phyloP scores from a whole-genome alignment of 2,113 vertebrate species.

The Ornithorhynchus anatinus region DNA sequence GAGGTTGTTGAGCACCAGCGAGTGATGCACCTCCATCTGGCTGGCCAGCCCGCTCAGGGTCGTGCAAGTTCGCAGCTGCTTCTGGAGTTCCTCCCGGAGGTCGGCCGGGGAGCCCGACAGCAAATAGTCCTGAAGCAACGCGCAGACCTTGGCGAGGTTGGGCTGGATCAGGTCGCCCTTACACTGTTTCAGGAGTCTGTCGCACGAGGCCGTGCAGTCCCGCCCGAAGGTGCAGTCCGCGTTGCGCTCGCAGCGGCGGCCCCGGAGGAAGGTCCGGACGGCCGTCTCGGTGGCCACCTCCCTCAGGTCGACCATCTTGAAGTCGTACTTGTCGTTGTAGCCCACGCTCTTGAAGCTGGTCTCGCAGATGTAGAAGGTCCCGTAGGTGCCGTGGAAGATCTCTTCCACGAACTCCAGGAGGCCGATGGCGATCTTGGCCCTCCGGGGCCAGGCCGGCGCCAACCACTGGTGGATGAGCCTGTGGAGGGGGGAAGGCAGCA shows the following conservation, averaged over 20 bases:
- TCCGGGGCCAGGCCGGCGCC: slow-evolving; percentile 88
- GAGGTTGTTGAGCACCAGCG: slow-evolving; percentile 94
- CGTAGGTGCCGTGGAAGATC: slow-evolving; percentile 92
- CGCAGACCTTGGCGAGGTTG: slow-evolving; percentile 93
- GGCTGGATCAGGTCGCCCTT: slow-evolving; percentile 90
- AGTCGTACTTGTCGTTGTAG: slow-evolving; percentile 90
- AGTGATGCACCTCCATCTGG: slow-evolving; percentile 96
- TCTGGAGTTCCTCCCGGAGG: slow-evolving; percentile 84
- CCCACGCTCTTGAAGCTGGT: slow-evolving; percentile 83
- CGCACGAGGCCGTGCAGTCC: slow-evolving; percentile 89
- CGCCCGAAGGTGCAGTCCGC: slow-evolving; percentile 88
- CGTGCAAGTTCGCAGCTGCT: slow-evolving; percentile 90
- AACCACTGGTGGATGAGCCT: slow-evolving; percentile 88
- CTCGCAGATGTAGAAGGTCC: slow-evolving; percentile 94
- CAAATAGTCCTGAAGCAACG: slow-evolving; percentile 87
- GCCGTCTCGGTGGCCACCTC: slow-evolving; percentile 86
- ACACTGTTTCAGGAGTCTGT: slow-evolving; percentile 90
- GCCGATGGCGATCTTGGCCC: slow-evolving; percentile 91
- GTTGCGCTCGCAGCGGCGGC: slow-evolving; percentile 87
- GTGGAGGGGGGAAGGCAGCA: slow-evolving; percentile 80
- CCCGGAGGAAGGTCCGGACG: slow-evolving; percentile 83
- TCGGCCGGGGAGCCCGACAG: slow-evolving; percentile 83
- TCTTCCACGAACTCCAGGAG: slow-evolving; percentile 96
- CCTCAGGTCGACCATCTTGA: slow-evolving; percentile 90
- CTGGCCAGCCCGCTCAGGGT: slow-evolving; percentile 92